Conservation (phyloP, 2,113 vertebrate species). For the Periophthalmodon schlosseri region DNA sequence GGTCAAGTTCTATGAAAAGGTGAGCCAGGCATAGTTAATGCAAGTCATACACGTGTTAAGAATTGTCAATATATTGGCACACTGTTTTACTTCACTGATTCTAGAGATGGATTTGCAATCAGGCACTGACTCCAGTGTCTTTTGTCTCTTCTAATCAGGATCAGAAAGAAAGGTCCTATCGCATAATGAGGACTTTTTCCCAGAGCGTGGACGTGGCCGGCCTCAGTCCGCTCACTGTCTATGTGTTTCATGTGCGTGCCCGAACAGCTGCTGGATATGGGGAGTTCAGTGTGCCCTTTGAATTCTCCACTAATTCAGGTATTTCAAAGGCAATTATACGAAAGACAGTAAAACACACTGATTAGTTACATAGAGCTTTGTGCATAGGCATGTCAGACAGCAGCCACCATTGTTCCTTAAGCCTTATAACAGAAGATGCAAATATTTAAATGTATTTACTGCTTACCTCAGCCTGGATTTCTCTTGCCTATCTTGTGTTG, state of each 20-base stretch:
- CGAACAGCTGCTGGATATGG: slow-evolving; percentile 95
- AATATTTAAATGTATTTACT: too few relatives aligned
- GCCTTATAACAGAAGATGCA: too few relatives aligned
- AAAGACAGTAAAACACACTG: neutral
- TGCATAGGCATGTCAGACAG: neutral
- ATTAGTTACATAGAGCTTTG: neutral
- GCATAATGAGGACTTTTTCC: slow-evolving; percentile 90
- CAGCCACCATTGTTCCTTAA: neutral
- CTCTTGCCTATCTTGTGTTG: neutral
- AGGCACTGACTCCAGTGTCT: slow-evolving; percentile 37
- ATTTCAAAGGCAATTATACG: slow-evolving; percentile 18
- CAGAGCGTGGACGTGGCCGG: slow-evolving; percentile 90
- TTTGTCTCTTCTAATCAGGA: slow-evolving; percentile 78
- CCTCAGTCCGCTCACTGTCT: slow-evolving; percentile 91
- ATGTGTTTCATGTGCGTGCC: slow-evolving; percentile 94
- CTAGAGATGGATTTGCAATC: slow-evolving; percentile 35
- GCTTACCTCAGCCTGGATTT: neutral
- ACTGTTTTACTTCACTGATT: slow-evolving; percentile 38
- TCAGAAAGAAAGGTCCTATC: slow-evolving; percentile 95
- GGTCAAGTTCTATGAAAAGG: slow-evolving; percentile 99
- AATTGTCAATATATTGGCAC: slow-evolving; percentile 38
- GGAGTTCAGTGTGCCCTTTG: slow-evolving; percentile 91
- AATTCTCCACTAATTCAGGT: slow-evolving; percentile 98
- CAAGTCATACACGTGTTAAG: slow-evolving; percentile 24
- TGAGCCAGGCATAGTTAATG: slow-evolving; percentile 70